These are phyloP conservation scores for Rallus crepitans DNA, from an alignment of 2,797 vertebrate genomes.

Conservation along the genomic window DNA sequence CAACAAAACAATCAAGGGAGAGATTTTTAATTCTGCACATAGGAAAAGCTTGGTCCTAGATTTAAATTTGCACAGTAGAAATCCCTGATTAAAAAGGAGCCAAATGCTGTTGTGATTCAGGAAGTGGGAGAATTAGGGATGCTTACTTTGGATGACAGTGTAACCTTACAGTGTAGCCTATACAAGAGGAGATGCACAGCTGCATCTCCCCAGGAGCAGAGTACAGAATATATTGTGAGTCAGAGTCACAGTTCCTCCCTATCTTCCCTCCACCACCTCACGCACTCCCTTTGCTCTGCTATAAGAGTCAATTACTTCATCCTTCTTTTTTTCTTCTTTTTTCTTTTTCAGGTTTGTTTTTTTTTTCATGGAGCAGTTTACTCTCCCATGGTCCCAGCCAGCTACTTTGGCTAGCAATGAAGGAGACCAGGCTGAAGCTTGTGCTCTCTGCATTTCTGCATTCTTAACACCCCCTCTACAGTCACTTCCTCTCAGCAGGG, in stretches of 20 bases:
- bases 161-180: slow-evolving; percentile 28
- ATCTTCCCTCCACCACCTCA: slow-evolving; percentile 26
- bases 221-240: slow-evolving; percentile 23
- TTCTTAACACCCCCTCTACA: slow-evolving; percentile 10
- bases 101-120: slow-evolving; percentile 49
- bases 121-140: slow-evolving; percentile 67
- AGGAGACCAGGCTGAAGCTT: background rate
- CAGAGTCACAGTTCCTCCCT: slow-evolving; percentile 45
- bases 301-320: slow-evolving; percentile 56
- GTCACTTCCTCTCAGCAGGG: slow-evolving; percentile 13
- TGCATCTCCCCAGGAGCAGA: slow-evolving; percentile 57
- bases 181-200: slow-evolving; percentile 48
- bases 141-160: slow-evolving; percentile 56
- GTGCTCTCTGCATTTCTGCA: slow-evolving; percentile 15
- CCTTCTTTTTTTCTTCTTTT: background rate
- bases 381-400: slow-evolving; percentile 66
- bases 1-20: slow-evolving; percentile 13
- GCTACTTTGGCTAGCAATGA: background rate
- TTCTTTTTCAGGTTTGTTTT: too few species aligned
- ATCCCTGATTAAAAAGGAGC: slow-evolving; percentile 47
- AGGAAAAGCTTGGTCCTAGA: slow-evolving; percentile 26
- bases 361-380: background rate
- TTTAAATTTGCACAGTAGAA: slow-evolving; percentile 56
- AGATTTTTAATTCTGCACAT: slow-evolving; percentile 46
- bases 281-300: slow-evolving; percentile 44